Percentiles rank a stretch among this genome's conserved stretches.
Conservation (phyloP, 1,140 invertebrate genomes). For the Apis dorsata region DNA sequence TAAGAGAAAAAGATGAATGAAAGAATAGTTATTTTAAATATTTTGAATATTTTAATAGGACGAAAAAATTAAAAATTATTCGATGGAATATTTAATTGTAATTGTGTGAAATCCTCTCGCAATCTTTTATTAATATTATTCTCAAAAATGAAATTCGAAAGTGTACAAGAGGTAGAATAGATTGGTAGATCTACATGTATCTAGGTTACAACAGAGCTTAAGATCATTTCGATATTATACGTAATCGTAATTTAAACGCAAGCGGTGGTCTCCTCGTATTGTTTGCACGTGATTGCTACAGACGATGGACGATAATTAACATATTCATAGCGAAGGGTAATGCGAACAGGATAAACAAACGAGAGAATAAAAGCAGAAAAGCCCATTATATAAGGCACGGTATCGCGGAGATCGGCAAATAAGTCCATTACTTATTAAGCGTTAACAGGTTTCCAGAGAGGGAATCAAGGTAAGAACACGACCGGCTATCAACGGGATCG, state of each 20-base stretch:
- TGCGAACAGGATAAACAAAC: constrained; percentile 24
- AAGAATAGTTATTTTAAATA: no score
- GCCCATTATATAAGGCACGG: constrained; percentile 30
- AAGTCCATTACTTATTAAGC: constrained; percentile 50
- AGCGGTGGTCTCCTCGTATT: neutral
- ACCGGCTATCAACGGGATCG: constrained; percentile 46
- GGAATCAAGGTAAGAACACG: constrained; percentile 48
- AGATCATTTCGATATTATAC: neutral
- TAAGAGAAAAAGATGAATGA: no score
- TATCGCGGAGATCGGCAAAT: constrained; percentile 38
- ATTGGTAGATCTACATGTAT: no score
- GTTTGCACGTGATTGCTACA: no score
- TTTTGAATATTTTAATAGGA: no score
- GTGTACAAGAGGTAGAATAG: no score
- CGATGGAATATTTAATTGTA: no score
- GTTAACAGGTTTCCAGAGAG: constrained; percentile 45
- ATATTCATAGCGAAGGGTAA: constrained; percentile 13
- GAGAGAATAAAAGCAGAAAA: constrained; percentile 9
- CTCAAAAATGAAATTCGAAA: no score
- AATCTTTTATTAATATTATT: no score
- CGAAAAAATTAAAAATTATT: no score
- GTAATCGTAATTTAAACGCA: neutral
- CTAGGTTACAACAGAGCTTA: neutral
- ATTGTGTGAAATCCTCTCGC: no score
- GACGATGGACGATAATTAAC: constrained; percentile 1